phyloP scores from a whole-genome alignment of 2,888 invertebrate species.

The Quadriops clusia region DNA sequence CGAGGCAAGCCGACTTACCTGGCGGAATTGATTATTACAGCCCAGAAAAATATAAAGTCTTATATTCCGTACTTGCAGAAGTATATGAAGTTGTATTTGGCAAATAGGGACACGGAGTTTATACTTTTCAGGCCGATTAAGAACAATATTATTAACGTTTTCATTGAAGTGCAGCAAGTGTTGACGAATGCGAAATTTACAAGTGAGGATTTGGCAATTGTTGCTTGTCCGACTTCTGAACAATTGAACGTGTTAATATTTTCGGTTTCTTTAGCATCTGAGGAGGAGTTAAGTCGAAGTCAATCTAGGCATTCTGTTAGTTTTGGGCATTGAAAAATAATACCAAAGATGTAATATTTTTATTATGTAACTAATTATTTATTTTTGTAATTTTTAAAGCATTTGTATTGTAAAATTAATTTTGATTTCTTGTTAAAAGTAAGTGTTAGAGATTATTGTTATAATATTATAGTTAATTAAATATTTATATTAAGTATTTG shows the following conservation, averaged over 20 bases:
- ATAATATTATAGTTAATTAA: too few species aligned
- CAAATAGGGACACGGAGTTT: constrained; percentile 93
- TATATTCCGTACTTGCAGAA: constrained; percentile 71
- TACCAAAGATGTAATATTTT: too few species aligned
- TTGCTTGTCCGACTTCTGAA: constrained; percentile 86
- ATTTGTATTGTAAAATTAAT: too few species aligned
- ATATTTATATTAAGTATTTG: too few species aligned
- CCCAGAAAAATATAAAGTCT: constrained; percentile 66
- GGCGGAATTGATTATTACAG: constrained; percentile 60
- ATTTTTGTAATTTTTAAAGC: too few species aligned
- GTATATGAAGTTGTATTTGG: constrained; percentile 89
- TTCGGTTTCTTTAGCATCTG: constrained; percentile 56
- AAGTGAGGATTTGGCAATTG: constrained; percentile 69
- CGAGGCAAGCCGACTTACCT: constrained; percentile 51
- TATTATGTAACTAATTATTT: too few species aligned
- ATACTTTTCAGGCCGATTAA: constrained; percentile 90
- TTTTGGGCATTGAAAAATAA: too few species aligned
- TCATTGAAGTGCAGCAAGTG: constrained; percentile 72
- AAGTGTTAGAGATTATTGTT: too few species aligned
- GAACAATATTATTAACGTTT: constrained; percentile 82
- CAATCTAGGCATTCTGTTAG: constrained; percentile 9
- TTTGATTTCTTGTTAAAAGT: too few species aligned
- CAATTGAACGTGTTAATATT: constrained; percentile 84
- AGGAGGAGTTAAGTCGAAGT: constrained; percentile 21
- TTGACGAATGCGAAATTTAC: constrained; percentile 63